These are phyloP conservation scores for Chloroceryle aenea DNA, from an alignment of 2,113 vertebrate species.

Conservation along the genomic window DNA sequence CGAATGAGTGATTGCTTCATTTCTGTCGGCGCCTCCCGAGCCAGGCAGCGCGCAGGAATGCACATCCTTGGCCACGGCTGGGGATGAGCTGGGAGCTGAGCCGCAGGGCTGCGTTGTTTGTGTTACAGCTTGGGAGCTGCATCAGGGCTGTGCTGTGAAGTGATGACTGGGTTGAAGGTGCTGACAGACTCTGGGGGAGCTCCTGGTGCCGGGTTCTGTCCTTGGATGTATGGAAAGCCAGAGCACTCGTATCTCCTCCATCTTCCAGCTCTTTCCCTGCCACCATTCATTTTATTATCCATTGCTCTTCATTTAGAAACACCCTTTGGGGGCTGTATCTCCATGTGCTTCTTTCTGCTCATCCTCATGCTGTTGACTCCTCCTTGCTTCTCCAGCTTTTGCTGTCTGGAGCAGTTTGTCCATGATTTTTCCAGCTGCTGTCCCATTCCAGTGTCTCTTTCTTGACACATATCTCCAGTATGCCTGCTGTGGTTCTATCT, in stretches of 20 bases:
- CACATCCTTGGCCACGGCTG: not conserved
- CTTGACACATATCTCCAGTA: not conserved
- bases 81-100: not conserved
- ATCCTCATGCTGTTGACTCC: not conserved
- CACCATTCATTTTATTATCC: not conserved
- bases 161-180: not conserved
- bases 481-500: not conserved
- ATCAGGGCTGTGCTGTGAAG: not conserved
- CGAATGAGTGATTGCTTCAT: not conserved
- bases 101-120: not conserved
- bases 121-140: not conserved
- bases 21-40: not conserved
- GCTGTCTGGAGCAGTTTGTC: not conserved
- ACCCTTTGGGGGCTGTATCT: not conserved
- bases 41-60: not conserved
- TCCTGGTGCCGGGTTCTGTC: not conserved
- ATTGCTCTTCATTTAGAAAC: not conserved
- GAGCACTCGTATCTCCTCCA: not conserved
- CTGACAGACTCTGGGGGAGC: not conserved
- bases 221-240: not conserved
- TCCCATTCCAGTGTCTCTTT: not conserved
- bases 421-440: accelerated
- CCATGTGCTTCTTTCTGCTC: not conserved
- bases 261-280: not conserved
- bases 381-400: not conserved